These are phyloP conservation scores for Ptychobarbus kaznakovi DNA, from an alignment of 2,797 vertebrate genomes.

Conservation along the genomic window DNA sequence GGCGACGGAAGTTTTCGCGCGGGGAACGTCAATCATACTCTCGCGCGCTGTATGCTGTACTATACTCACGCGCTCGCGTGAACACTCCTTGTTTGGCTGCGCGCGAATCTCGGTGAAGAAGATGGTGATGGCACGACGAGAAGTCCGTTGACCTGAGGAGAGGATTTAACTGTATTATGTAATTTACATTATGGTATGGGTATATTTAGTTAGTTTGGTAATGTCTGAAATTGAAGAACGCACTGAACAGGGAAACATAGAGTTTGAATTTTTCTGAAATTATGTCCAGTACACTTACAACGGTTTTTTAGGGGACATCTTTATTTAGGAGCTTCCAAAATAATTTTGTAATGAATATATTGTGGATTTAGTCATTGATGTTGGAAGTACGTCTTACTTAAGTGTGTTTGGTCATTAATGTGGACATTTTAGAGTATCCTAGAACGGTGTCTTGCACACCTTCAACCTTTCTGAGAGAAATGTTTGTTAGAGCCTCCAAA, in stretches of 20 bases:
- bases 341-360: not conserved
- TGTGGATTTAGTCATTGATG: not conserved
- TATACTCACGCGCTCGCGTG: no score
- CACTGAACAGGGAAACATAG: not conserved
- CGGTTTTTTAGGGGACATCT: not conserved
- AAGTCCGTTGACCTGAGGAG: not conserved
- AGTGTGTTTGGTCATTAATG: not conserved
- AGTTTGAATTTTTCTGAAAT: not conserved
- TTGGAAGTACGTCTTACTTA: not conserved
- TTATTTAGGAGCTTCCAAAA: not conserved
- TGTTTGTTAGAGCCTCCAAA: not conserved
- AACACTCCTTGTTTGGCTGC: not conserved
- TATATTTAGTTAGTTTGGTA: not conserved
- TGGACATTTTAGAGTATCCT: not conserved
- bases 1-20: constrained; percentile 5
- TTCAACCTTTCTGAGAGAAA: not conserved
- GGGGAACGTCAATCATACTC: constrained; percentile 6
- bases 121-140: not conserved
- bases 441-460: not conserved
- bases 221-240: not conserved
- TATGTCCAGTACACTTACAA: not conserved
- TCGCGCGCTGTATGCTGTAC: not conserved
- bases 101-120: not conserved
- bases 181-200: not conserved
- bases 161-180: not conserved